Percentiles rank a stretch among this genome's conserved stretches.
Evolutionary conservation across 2,113 vertebrate species (phyloP).

Genomic region (Catagonus wagneri): DNA sequence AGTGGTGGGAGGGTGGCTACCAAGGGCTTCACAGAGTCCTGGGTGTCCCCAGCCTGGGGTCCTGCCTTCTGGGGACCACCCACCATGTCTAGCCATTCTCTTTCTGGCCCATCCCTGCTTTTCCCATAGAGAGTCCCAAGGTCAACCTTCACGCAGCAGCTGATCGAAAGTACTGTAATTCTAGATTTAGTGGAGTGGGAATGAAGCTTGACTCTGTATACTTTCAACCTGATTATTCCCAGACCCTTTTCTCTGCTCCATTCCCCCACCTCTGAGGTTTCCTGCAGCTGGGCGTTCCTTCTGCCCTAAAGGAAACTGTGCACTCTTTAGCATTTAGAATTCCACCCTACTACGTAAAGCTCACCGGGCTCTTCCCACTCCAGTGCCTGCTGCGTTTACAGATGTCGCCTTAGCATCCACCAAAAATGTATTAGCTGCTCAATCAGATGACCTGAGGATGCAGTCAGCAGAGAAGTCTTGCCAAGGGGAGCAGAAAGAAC

Average conservation of each 20-base stretch:
- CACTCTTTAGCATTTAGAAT: neutral
- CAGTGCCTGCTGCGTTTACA: neutral
- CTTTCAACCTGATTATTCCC: slow-evolving; percentile 6
- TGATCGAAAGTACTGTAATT: neutral
- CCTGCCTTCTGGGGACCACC: neutral
- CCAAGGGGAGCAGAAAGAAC: neutral
- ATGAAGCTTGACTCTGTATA: neutral
- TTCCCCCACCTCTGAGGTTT: slow-evolving; percentile 21
- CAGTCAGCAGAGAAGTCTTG: neutral
- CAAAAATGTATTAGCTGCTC: neutral
- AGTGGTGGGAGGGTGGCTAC: neutral
- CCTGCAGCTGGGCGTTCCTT: neutral
- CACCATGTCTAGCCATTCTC: neutral
- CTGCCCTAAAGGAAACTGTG: slow-evolving; percentile 11
- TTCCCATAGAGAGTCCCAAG: neutral
- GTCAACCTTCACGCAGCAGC: neutral
- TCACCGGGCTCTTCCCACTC: neutral
- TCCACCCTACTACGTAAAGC: neutral
- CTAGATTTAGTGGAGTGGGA: neutral
- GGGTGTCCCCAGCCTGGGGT: neutral
- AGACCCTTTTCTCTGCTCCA: neutral
- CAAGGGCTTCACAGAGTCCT: neutral
- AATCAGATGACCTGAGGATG: slow-evolving; percentile 3
- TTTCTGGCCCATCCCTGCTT: neutral
- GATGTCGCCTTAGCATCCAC: neutral